Conservation (phyloP, 2,113 vertebrate species). For the Paraplagusia blochii region DNA sequence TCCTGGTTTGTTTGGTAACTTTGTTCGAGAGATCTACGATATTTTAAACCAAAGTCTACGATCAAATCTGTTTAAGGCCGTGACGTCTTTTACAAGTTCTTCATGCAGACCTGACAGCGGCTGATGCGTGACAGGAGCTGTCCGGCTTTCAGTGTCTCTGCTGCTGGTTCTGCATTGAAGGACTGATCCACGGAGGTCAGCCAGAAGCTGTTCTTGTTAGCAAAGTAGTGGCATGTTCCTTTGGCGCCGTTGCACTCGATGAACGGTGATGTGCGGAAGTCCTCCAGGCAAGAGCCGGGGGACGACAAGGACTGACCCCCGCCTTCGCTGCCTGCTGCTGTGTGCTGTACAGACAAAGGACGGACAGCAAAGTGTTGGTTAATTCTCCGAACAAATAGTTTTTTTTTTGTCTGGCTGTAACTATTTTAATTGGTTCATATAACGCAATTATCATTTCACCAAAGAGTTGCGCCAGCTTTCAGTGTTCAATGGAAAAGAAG, state of each 20-base stretch:
- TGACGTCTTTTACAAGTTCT: constrained; percentile 85
- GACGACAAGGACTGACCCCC: constrained; percentile 95
- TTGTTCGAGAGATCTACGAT: background rate
- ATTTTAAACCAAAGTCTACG: constrained; percentile 2
- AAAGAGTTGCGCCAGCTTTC: too few relatives aligned
- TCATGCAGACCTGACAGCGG: constrained; percentile 99
- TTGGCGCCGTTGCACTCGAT: constrained; percentile 95
- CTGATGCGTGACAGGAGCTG: constrained; percentile 92
- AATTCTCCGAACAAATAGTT: too few relatives aligned
- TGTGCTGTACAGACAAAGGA: constrained; percentile 81
- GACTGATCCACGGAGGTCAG: constrained; percentile 83
- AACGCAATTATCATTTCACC: too few relatives aligned
- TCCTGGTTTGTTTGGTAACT: background rate
- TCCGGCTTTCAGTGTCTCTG: constrained; percentile 92
- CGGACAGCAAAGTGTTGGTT: background rate
- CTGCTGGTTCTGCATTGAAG: constrained; percentile 81
- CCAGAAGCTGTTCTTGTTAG: constrained; percentile 98
- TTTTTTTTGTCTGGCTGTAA: too few relatives aligned
- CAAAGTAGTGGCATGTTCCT: constrained; percentile 95
- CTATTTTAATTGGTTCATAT: too few relatives aligned
- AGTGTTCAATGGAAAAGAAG: too few relatives aligned
- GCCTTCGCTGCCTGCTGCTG: constrained; percentile 90
- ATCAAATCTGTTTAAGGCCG: background rate
- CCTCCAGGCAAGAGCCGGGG: constrained; percentile 94
- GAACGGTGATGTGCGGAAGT: constrained; percentile 95